Evolutionary conservation across 2,888 invertebrate species (phyloP).

Genomic region (Mythimna albipuncta): DNA sequence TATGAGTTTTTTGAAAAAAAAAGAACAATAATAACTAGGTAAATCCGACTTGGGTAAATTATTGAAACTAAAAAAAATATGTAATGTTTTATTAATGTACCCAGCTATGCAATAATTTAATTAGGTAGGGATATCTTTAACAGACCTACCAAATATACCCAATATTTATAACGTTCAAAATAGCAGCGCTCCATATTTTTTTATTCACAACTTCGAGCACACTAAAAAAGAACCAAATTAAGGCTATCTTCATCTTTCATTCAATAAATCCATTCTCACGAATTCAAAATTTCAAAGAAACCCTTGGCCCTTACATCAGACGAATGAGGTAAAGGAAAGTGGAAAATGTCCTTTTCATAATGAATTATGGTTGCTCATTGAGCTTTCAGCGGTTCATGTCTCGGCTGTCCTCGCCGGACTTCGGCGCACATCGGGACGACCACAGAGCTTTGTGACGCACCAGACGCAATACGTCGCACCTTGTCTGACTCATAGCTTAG

Average conservation of each 20-base stretch:
- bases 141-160: too few species aligned
- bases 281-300: conserved; percentile 57
- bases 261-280: conserved; percentile 53
- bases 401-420: conserved; percentile 69
- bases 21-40: too few species aligned
- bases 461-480: conserved; percentile 64
- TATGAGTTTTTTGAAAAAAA: too few species aligned
- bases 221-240: conserved; percentile 11
- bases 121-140: too few species aligned
- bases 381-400: conserved; percentile 81
- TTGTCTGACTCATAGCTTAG: conserved; percentile 80
- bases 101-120: too few species aligned
- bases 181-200: background rate
- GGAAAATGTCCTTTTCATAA: conserved; percentile 82
- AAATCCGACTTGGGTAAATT: too few species aligned
- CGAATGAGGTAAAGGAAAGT: conserved; percentile 70
- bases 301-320: conserved; percentile 58
- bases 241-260: conserved; percentile 37
- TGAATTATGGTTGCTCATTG: conserved; percentile 86
- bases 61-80: too few species aligned
- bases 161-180: background rate
- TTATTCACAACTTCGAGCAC: conserved; percentile 5
- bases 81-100: too few species aligned
- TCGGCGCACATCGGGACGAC: conserved; percentile 75
- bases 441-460: conserved; percentile 57